A percentile compares a stretch with the other conserved stretches of the same genome.
These are phyloP conservation scores for Tyto alba DNA, from an alignment of 2,113 vertebrate species.

Conservation along the genomic window DNA sequence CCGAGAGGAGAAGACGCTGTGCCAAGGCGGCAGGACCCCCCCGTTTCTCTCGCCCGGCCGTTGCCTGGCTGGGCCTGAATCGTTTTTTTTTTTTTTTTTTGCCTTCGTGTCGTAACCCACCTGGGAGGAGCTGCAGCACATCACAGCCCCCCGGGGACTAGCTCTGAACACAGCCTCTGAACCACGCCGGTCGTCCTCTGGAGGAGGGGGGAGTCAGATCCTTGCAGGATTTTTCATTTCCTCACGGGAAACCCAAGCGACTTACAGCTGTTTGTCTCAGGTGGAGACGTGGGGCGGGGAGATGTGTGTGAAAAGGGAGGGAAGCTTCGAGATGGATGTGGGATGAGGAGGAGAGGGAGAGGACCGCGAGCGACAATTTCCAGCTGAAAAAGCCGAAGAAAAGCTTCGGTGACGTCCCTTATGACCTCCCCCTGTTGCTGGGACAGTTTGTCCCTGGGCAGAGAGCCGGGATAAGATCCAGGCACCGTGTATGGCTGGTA, in stretches of 20 bases:
- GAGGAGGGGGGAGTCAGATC: background rate
- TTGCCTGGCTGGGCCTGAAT: background rate
- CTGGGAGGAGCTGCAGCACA: background rate
- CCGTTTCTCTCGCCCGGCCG: background rate
- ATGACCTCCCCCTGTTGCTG: background rate
- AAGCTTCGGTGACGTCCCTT: background rate
- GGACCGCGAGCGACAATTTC: background rate
- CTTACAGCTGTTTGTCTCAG: background rate
- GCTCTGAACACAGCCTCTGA: background rate
- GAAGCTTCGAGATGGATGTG: background rate
- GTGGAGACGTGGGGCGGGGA: background rate
- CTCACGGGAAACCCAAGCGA: background rate
- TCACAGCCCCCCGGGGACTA: background rate
- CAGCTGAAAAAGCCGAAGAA: background rate
- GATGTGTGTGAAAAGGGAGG: background rate
- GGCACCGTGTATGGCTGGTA: background rate
- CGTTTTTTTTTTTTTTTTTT: too few species aligned
- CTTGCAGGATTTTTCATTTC: background rate
- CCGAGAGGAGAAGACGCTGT: background rate
- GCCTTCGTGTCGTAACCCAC: background rate
- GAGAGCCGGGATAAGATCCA: background rate
- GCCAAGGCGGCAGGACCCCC: background rate
- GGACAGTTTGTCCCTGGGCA: background rate
- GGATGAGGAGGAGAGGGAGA: background rate
- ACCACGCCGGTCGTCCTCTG: background rate